Evolutionary conservation across 2,888 invertebrate species (phyloP).

Genomic region (Oxycera nigricornis): DNA sequence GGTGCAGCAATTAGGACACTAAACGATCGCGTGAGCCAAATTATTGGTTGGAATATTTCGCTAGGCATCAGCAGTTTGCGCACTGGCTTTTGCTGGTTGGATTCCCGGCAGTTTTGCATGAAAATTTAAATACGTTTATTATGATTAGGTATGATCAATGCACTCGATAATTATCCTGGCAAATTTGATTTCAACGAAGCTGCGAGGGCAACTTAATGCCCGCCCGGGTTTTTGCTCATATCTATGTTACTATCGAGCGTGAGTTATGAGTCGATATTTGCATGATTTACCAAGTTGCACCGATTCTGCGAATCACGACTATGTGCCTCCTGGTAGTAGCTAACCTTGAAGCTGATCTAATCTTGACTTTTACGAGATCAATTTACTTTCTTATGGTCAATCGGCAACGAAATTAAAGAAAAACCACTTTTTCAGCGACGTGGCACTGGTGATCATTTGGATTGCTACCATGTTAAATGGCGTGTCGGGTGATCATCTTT

Average conservation of each 20-base stretch:
- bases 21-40: constrained; percentile 37
- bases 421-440: constrained; percentile 27
- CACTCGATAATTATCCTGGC: constrained; percentile 10
- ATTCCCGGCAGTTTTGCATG: neutral
- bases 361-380: constrained; percentile 1
- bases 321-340: constrained; percentile 1
- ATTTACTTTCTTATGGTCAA: constrained; percentile 37
- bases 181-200: neutral
- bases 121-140: constrained; percentile 25
- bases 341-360: constrained; percentile 37
- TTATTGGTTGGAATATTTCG: neutral
- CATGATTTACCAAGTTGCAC: neutral
- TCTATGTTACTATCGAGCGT: neutral
- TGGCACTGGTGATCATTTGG: constrained; percentile 19
- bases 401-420: constrained; percentile 35
- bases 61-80: neutral
- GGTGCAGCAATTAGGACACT: neutral
- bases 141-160: constrained; percentile 21
- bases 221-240: neutral
- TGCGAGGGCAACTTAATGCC: neutral
- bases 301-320: constrained; percentile 15
- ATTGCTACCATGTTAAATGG: constrained; percentile 32
- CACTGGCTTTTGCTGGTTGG: neutral
- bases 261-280: constrained; percentile 23
- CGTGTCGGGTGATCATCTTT: constrained; percentile 37